These are phyloP conservation scores for Sebastiscus tertius DNA, from an alignment of 2,797 vertebrate species.

Conservation along the genomic window DNA sequence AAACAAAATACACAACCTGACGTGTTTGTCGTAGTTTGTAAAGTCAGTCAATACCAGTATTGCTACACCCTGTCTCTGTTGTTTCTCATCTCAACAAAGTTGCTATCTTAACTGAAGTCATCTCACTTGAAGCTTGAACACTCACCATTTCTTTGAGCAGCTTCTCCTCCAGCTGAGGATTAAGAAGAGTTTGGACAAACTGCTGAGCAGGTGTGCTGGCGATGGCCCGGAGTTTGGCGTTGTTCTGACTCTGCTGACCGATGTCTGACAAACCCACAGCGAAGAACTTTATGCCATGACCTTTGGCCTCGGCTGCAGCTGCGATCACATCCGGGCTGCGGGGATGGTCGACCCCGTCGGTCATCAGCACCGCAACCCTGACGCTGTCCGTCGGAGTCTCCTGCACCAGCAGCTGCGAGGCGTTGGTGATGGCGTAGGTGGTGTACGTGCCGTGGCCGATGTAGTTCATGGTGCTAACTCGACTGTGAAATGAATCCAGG, in stretches of 20 bases:
- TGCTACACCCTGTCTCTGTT: background rate
- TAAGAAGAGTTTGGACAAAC: slow-evolving; percentile 84
- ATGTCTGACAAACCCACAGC: slow-evolving; percentile 85
- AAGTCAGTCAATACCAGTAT: background rate
- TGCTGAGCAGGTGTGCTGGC: slow-evolving; percentile 83
- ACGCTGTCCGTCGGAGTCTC: slow-evolving; percentile 81
- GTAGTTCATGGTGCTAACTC: slow-evolving; percentile 79
- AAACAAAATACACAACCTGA: background rate
- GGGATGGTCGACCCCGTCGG: slow-evolving; percentile 90
- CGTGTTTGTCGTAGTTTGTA: background rate
- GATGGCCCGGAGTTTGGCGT: slow-evolving; percentile 83
- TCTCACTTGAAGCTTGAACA: background rate
- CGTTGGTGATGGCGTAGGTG: slow-evolving; percentile 89
- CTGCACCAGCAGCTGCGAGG: slow-evolving; percentile 83
- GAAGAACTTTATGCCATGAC: slow-evolving; percentile 85
- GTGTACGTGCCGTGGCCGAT: slow-evolving; percentile 92
- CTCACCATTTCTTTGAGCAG: slow-evolving; percentile 86
- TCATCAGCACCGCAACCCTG: slow-evolving; percentile 88
- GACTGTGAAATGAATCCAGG: slow-evolving; percentile 83
- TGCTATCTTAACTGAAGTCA: background rate
- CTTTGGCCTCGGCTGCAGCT: slow-evolving; percentile 83
- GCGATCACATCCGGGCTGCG: slow-evolving; percentile 84
- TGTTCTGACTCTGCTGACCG: slow-evolving; percentile 73
- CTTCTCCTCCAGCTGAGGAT: slow-evolving; percentile 80
- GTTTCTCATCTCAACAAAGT: background rate